Evolutionary conservation across 1,140 invertebrate genomes (phyloP), one percentile per base, ranked within the genome.

Genomic region (Calliphora vicina): DNA sequence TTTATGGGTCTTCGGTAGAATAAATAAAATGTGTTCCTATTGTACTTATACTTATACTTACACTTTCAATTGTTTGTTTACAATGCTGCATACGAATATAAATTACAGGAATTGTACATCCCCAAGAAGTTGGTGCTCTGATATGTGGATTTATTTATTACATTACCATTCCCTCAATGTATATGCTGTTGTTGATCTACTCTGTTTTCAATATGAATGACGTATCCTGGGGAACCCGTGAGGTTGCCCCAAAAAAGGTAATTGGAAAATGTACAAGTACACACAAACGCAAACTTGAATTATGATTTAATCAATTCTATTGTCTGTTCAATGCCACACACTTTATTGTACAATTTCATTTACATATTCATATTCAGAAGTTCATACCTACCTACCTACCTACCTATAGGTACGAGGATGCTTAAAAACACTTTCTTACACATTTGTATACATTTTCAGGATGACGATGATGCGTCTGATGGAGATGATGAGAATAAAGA

Each of bases 111-210:
- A 86, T 96, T 0, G 86, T 98, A 20, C 97, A 98, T 92, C 97
- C 97, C 0, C 94, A 96, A 88, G 97, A 98, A 91, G 93, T 96
- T 81, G 90, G 90, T 13, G 97, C 97, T 86, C 89, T 99, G 8
- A 87, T 95, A 17, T 95, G 94, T 83, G 94, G 96, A 17, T 89
- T 96, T 5, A 93, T 98, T 27, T 99, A 98, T 90, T 98, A 97
- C 88, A 93, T 98, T 15, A 96, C 97, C 9, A 96, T 98, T 74
- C 97, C 97, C 0, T 96, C 96, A 83, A 98, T 98, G 97, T 98
- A 98, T 87, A 94, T 98, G 93, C 91, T 98, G 83, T 93, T 98
- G 15, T 96, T 97, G 67, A 96, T 98, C 80, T 98, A 97, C 87
- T 97, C 97, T 0, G 91, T 98, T 0, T 97, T 97, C 87, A 98